Conservation (phyloP, 2,888 invertebrate species). For the Hedya salicella region DNA sequence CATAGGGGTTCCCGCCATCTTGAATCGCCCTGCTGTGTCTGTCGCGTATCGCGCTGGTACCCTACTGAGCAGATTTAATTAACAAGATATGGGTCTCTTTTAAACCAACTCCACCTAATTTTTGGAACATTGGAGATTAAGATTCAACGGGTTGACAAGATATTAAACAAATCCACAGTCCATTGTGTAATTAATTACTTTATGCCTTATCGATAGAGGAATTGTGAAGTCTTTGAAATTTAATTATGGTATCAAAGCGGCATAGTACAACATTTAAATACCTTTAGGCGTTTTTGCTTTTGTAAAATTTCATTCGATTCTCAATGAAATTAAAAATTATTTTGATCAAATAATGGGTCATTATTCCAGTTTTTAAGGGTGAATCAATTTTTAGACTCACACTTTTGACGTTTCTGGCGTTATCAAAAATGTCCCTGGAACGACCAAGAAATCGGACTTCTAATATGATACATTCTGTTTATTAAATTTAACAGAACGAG, state of each 20-base stretch:
- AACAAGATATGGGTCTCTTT: constrained; percentile 83
- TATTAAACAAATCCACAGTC: constrained; percentile 66
- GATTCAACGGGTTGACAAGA: constrained; percentile 76
- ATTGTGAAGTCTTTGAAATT: constrained; percentile 5
- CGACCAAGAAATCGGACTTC: no score
- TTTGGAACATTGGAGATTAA: constrained; percentile 80
- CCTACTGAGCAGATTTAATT: constrained; percentile 83
- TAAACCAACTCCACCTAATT: constrained; percentile 79
- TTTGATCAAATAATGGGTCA: no score
- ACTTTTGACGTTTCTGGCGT: no score
- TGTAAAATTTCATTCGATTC: no score
- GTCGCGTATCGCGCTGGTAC: constrained; percentile 53
- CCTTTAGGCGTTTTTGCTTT: no score
- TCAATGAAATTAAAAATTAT: no score
- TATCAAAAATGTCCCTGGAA: no score
- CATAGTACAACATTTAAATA: neutral
- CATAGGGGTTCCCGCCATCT: no score
- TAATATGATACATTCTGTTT: no score
- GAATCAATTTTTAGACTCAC: no score
- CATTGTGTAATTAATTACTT: constrained; percentile 63
- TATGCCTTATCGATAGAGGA: constrained; percentile 25
- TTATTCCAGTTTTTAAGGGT: no score
- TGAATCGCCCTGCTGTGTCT: constrained; percentile 16
- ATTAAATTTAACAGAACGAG: no score
- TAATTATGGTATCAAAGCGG: neutral